phyloP scores from a whole-genome alignment of 92 coral and sea anemone species.

The Muricea muricata region DNA sequence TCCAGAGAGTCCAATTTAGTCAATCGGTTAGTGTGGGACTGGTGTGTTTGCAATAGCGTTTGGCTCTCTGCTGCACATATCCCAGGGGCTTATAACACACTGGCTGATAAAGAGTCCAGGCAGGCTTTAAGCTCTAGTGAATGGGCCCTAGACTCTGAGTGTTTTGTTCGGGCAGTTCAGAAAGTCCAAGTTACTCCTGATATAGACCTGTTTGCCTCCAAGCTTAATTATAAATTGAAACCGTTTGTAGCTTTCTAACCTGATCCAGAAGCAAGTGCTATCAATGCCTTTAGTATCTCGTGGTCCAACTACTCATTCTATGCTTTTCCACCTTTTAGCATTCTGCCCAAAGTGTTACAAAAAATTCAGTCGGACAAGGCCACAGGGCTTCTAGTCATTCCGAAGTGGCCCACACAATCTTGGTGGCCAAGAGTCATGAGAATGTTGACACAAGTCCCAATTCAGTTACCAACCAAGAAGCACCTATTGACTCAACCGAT shows the following conservation, averaged over 20 bases:
- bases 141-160: background rate
- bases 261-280: conserved; percentile 57
- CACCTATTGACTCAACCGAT: conserved; percentile 48
- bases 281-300: conserved; percentile 65
- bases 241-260: conserved; percentile 62
- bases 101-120: conserved; percentile 1
- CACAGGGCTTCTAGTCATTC: conserved; percentile 51
- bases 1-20: conserved; percentile 30
- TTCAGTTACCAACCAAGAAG: conserved; percentile 34
- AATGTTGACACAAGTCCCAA: conserved; percentile 49
- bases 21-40: background rate
- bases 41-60: background rate
- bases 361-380: conserved; percentile 62
- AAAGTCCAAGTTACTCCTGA: conserved; percentile 37
- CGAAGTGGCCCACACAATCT: conserved; percentile 65
- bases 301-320: conserved; percentile 57
- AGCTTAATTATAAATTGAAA: conserved; percentile 44
- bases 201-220: conserved; percentile 61
- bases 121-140: background rate
- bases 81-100: background rate
- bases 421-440: conserved; percentile 54
- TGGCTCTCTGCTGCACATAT: conserved; percentile 6
- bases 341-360: conserved; percentile 46
- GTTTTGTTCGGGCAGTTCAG: background rate
- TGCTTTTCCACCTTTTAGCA: conserved; percentile 74